Evolutionary conservation across 2,888 invertebrate genomes (phyloP).

Genomic region (Netelia melanura): DNA sequence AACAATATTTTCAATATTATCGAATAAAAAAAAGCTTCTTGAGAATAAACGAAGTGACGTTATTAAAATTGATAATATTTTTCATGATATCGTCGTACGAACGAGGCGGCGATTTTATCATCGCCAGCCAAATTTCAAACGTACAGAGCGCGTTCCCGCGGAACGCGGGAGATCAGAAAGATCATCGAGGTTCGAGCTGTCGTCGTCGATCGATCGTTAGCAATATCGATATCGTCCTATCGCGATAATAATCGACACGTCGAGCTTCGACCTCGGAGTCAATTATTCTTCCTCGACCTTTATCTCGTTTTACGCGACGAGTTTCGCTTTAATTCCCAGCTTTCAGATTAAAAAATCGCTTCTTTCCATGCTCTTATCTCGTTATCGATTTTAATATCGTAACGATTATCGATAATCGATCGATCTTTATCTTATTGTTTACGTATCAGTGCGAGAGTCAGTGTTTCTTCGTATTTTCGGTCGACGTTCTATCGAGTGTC

Average conservation of each 20-base stretch:
- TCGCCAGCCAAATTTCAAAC: slow-evolving; percentile 53
- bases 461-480: neutral
- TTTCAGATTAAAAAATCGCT: too few relatives aligned
- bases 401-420: neutral
- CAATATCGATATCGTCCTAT: slow-evolving; percentile 12
- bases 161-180: slow-evolving; percentile 16
- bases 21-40: neutral
- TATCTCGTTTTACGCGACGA: neutral
- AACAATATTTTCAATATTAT: neutral
- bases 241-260: slow-evolving; percentile 17
- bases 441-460: neutral
- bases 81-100: slow-evolving; percentile 55
- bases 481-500: neutral
- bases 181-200: slow-evolving; percentile 5
- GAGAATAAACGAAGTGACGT: neutral
- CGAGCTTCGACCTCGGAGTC: neutral
- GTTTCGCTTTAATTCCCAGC: neutral
- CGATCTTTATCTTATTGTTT: neutral
- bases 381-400: neutral
- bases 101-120: slow-evolving; percentile 58
- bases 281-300: neutral
- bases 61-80: neutral
- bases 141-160: slow-evolving; percentile 33
- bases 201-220: slow-evolving; percentile 31
- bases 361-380: neutral